These are phyloP conservation scores for Megaceryle alcyon DNA, from an alignment of 2,797 vertebrate species.

Conservation along the genomic window DNA sequence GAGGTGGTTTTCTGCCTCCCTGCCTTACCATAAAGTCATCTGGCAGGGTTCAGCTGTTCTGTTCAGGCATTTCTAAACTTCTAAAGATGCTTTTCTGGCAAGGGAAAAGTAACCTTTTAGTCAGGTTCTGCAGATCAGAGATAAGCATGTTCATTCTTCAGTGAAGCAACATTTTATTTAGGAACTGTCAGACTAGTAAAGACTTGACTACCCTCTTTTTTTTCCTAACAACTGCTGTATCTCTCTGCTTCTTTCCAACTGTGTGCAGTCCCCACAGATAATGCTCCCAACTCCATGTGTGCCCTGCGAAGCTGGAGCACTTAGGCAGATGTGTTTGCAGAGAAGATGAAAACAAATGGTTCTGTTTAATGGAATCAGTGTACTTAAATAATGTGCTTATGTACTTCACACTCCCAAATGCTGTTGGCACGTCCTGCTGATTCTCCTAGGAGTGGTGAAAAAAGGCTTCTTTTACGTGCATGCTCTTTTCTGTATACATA, in stretches of 20 bases:
- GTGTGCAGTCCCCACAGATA: not conserved
- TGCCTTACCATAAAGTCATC: not conserved
- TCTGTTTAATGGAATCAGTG: conserved; percentile 56
- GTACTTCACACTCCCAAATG: conserved; percentile 31
- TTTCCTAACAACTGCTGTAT: conserved; percentile 17
- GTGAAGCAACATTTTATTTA: conserved; percentile 42
- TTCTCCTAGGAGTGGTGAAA: conserved; percentile 13
- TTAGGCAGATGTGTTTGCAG: conserved; percentile 65
- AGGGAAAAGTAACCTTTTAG: conserved; percentile 22
- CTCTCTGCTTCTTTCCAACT: conserved; percentile 6
- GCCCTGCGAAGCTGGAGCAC: conserved; percentile 1
- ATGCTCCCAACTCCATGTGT: not conserved
- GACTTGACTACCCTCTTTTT: conserved; percentile 14
- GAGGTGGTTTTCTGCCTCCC: conserved; percentile 24
- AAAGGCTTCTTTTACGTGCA: not conserved
- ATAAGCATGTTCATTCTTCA: not conserved
- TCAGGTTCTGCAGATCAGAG: conserved; percentile 44
- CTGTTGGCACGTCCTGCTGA: conserved; percentile 19
- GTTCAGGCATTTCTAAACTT: conserved; percentile 19
- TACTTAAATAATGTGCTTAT: conserved; percentile 53
- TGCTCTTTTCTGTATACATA: not conserved
- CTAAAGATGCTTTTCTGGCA: conserved; percentile 35
- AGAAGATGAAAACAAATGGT: conserved; percentile 40
- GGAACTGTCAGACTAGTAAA: conserved; percentile 60
- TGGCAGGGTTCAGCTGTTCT: conserved; percentile 4